These are phyloP conservation scores for Zapornia atra DNA, from an alignment of 2,113 vertebrate genomes.

Conservation along the genomic window DNA sequence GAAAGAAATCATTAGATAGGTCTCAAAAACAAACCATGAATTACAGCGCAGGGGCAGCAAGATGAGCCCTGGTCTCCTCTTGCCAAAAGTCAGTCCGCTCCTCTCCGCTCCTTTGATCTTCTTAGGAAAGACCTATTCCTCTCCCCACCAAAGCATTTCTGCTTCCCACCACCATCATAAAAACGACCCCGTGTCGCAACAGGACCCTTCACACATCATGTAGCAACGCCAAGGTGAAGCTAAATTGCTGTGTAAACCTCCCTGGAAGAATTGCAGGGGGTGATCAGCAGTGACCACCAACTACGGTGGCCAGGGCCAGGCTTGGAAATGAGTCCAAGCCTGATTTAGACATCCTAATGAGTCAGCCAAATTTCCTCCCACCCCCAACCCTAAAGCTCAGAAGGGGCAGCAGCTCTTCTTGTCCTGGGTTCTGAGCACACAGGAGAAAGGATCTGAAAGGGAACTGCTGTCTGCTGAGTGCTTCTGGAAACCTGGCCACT, in stretches of 20 bases:
- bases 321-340: neutral
- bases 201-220: neutral
- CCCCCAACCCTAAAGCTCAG: fast-evolving
- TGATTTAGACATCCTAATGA: neutral
- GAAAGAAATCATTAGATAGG: conserved; percentile 47
- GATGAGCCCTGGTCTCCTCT: neutral
- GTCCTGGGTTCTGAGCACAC: neutral
- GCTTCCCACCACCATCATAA: neutral
- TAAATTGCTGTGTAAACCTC: neutral
- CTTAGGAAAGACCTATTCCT: neutral
- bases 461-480: fast-evolving
- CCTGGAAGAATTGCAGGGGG: neutral
- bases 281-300: neutral
- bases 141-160: neutral
- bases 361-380: neutral
- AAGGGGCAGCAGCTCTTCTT: neutral
- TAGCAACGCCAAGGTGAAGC: neutral
- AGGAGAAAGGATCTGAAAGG: neutral
- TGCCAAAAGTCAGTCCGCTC: neutral
- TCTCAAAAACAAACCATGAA: conserved; percentile 65
- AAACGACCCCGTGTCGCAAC: neutral
- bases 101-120: conserved; percentile 26
- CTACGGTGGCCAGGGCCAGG: neutral
- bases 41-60: conserved; percentile 13
- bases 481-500: neutral